Percentiles rank a stretch among this genome's conserved stretches.
Conservation (phyloP, 2,797 vertebrate species). For the Eremophila alpestris region DNA sequence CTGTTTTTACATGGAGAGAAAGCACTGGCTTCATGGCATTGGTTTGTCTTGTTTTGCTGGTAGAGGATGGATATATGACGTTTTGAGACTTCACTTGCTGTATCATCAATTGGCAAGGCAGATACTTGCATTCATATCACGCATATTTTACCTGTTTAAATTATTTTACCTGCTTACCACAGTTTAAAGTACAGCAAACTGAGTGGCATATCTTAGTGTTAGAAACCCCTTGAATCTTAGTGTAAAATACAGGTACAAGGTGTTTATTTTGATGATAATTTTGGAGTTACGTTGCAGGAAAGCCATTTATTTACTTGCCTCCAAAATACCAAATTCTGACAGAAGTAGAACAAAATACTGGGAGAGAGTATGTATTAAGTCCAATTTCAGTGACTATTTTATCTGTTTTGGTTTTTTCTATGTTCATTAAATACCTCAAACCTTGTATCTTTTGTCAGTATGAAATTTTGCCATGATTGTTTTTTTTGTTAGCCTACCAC, state of each 20-base stretch:
- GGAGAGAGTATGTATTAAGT: neutral
- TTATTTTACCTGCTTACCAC: constrained; percentile 83
- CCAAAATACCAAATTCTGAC: neutral
- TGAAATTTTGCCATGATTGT: neutral
- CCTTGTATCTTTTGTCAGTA: neutral
- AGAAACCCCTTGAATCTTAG: neutral
- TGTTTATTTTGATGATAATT: neutral
- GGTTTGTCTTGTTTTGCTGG: neutral
- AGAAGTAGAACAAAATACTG: neutral
- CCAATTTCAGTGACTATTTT: neutral
- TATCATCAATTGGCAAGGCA: constrained; percentile 80
- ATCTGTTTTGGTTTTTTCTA: neutral
- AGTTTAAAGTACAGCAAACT: constrained; percentile 85
- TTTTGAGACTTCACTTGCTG: constrained; percentile 77
- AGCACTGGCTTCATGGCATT: neutral
- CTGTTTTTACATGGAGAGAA: neutral
- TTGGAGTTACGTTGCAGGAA: neutral
- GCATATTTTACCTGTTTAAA: constrained; percentile 75
- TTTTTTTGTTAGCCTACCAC: neutral
- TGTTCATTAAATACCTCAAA: neutral
- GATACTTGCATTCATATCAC: constrained; percentile 81
- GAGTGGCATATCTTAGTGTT: constrained; percentile 73
- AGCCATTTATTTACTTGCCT: neutral
- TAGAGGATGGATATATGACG: neutral
- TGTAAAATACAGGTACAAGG: neutral